Base-by-base conservation (phyloP, 2,113 vertebrate species). In the Cyanoderma ruficeps region DNA sequence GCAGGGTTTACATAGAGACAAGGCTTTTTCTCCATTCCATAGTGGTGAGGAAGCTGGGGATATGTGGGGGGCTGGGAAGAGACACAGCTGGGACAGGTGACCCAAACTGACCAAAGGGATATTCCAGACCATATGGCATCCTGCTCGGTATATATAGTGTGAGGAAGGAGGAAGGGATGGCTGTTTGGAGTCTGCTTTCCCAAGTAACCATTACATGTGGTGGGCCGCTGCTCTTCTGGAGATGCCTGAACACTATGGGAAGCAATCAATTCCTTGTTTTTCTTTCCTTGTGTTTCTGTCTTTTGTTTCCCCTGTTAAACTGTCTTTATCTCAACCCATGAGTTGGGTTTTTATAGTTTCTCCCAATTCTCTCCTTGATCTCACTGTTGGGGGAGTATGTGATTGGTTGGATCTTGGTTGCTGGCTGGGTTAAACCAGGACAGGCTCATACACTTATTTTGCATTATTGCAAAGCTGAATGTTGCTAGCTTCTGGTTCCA, bases 1-100 rank as follows among this genome's bases (percentile, higher is more conserved):
- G 28, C 2, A 23, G 28, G 7, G 9, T 3, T 23, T n/a, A 19
- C 19, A 15, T 2, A 60, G 12, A 61, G 2, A 13, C 9, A 21
- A 35, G 19, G 12, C 6, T 15, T 78, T 52, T 61, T 23, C 15
- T 52, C 10, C 39, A 53, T 28, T 69, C 23, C 15, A 4, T 7
- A 41, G 10, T n/a, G 20, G 11, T n/a, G 49, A 47, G 56, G 16
- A 63, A 47, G n/a, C 21, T 55, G 49, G 9, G 30, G 16, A 14
- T 41, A 14, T 30, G 7, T n/a, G 41, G 6, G 7, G 15, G 5
- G 0, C 21, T 79, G 24, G 25, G 24, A 64, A 24, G 35, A 31
- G 30, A 42, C n/a, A 41, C 39, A 63, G 24, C 9, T 21, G 30
- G 41, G n/a, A 31, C 11, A 41, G n/a, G 13, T 17, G 41, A 63